These are phyloP conservation scores for Bhutanitis thaidina DNA, from an alignment of 2,888 invertebrate genomes.

Conservation along the genomic window DNA sequence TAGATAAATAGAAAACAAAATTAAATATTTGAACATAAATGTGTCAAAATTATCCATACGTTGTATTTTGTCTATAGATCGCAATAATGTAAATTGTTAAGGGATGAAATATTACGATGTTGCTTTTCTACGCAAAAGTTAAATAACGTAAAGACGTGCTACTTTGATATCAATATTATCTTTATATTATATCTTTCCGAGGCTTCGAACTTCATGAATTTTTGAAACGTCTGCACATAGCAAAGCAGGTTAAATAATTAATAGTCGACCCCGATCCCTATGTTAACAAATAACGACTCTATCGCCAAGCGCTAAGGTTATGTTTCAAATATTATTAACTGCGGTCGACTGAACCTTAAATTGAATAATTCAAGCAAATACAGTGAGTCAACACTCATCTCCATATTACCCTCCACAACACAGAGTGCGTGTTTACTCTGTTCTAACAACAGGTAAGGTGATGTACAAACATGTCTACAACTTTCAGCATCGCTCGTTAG, in stretches of 20 bases:
- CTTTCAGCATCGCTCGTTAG: slow-evolving; percentile 7
- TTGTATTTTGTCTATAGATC: no score
- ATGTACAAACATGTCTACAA: slow-evolving; percentile 9
- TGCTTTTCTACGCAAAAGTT: no score
- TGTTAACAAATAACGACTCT: neutral
- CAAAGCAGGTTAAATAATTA: neutral
- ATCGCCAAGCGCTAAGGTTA: neutral
- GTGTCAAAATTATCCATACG: no score
- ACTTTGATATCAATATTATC: no score
- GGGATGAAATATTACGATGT: no score
- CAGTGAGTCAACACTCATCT: slow-evolving; percentile 17
- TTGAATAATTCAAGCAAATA: slow-evolving; percentile 18
- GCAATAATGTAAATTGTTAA: no score
- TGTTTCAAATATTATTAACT: neutral
- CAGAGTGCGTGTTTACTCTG: slow-evolving; percentile 12
- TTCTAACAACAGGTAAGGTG: slow-evolving; percentile 13
- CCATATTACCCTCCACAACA: slow-evolving; percentile 9
- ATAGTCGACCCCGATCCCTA: neutral
- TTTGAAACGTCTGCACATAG: neutral
- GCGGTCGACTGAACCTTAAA: neutral
- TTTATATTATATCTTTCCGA: neutral
- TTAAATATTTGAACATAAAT: no score
- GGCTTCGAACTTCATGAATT: neutral
- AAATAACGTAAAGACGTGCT: no score
- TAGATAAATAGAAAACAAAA: no score